phyloP scores from a whole-genome alignment of 2,888 invertebrate species.

The Drosophila kokeensis region DNA sequence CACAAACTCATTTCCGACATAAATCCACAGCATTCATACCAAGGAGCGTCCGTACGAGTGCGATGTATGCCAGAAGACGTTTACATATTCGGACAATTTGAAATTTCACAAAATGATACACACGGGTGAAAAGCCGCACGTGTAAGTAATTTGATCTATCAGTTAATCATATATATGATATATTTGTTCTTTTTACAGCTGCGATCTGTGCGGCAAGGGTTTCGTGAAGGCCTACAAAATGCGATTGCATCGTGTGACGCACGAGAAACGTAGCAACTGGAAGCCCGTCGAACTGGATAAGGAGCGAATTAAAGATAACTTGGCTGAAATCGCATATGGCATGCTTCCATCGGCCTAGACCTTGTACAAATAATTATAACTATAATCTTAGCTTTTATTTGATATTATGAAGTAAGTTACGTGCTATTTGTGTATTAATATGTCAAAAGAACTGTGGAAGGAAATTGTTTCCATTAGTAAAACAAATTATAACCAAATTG shows the following conservation, averaged over 20 bases:
- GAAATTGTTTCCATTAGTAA: background rate
- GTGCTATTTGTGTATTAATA: constrained; percentile 26
- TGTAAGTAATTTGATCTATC: constrained; percentile 66
- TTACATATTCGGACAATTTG: constrained; percentile 83
- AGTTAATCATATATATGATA: background rate
- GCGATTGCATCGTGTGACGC: constrained; percentile 79
- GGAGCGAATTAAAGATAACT: constrained; percentile 48
- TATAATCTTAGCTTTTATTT: constrained; percentile 32
- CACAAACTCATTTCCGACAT: background rate
- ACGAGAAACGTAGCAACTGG: constrained; percentile 69
- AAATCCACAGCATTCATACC: constrained; percentile 76
- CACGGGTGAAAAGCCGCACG: constrained; percentile 83
- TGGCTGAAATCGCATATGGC: constrained; percentile 47
- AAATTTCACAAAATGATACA: constrained; percentile 84
- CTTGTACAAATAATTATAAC: constrained; percentile 37
- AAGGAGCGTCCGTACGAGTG: constrained; percentile 84
- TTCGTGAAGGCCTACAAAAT: constrained; percentile 82
- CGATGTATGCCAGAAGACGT: constrained; percentile 82
- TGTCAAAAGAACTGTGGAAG: background rate
- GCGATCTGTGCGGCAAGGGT: constrained; percentile 82
- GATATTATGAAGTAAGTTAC: constrained; percentile 23
- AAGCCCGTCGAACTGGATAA: constrained; percentile 32
- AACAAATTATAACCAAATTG: constrained; percentile 17
- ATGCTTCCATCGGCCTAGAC: constrained; percentile 28
- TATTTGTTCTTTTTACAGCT: constrained; percentile 45